Evolutionary conservation across 2,113 vertebrate genomes (phyloP).

Genomic region (Pachyramphus minor): DNA sequence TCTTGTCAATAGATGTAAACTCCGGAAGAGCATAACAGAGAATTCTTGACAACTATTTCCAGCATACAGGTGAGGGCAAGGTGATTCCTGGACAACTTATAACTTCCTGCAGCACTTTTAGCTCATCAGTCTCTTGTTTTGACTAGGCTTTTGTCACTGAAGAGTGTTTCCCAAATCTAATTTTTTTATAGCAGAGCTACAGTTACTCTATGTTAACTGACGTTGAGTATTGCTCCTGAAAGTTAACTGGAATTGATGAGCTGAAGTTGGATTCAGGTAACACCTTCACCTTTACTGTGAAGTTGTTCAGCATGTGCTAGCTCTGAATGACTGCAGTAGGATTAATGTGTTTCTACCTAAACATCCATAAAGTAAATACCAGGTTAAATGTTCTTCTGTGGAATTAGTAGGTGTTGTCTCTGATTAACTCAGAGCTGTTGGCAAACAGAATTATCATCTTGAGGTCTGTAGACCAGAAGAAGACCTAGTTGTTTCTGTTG

Average conservation of each 20-base stretch:
- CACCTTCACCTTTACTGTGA: not conserved
- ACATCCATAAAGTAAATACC: not conserved
- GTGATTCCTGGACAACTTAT: not conserved
- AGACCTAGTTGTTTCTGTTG: not conserved
- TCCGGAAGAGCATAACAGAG: not conserved
- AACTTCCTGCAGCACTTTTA: not conserved
- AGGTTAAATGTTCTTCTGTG: not conserved
- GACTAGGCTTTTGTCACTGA: not conserved
- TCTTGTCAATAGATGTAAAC: not conserved
- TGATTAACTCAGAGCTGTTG: not conserved
- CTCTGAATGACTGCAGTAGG: not conserved
- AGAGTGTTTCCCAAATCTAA: not conserved
- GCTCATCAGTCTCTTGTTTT: not conserved
- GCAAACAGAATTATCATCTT: not conserved
- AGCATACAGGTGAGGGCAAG: not conserved
- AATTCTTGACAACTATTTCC: not conserved
- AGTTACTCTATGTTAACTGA: not conserved
- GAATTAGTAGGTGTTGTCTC: not conserved
- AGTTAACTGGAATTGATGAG: not conserved
- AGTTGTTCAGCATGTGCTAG: not conserved
- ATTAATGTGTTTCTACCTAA: not conserved
- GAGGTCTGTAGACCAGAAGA: not conserved
- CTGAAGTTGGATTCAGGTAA: not conserved
- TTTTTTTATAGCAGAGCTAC: not conserved
- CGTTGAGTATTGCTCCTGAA: not conserved